These are phyloP conservation scores for Sinohyriopsis cumingii DNA, from an alignment of 2,888 invertebrate species.

Conservation along the genomic window DNA sequence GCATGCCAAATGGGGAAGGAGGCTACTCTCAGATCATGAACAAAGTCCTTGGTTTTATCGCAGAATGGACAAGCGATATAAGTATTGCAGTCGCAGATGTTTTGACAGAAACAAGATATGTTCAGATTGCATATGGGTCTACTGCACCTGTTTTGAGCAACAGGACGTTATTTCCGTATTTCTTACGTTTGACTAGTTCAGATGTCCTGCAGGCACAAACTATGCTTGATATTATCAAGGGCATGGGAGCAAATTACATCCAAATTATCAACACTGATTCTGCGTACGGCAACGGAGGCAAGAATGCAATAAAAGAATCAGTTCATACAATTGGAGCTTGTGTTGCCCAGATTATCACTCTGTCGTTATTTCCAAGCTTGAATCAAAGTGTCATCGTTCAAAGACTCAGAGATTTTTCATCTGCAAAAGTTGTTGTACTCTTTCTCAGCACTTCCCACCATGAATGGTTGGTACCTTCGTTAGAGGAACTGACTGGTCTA, in stretches of 20 bases:
- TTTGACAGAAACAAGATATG: conserved; percentile 21
- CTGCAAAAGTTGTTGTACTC: conserved; percentile 28
- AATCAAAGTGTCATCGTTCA: conserved; percentile 11
- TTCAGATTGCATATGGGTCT: conserved; percentile 38
- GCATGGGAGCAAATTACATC: conserved; percentile 28
- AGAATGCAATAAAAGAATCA: conserved; percentile 2
- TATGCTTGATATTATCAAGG: conserved; percentile 31
- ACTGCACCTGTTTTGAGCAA: conserved; percentile 37
- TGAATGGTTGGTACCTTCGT: conserved; percentile 4
- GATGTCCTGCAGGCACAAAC: conserved; percentile 34
- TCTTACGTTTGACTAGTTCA: conserved; percentile 33
- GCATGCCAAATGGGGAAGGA: conserved; percentile 19
- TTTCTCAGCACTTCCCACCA: conserved; percentile 32
- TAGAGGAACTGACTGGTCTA: conserved; percentile 11
- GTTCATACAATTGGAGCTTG: conserved; percentile 14
- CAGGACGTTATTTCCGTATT: conserved; percentile 29
- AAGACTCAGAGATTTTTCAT: conserved; percentile 11
- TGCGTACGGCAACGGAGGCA: conserved; percentile 41
- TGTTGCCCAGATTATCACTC: conserved; percentile 23
- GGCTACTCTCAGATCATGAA: conserved; percentile 19
- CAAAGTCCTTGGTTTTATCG: conserved; percentile 41
- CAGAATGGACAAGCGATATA: conserved; percentile 35
- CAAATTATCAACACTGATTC: conserved; percentile 41
- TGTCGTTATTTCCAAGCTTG: conserved; percentile 9
- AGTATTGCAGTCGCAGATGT: conserved; percentile 34